phyloP scores from a whole-genome alignment of 1,140 invertebrate genomes.

The Drosophila funebris region DNA sequence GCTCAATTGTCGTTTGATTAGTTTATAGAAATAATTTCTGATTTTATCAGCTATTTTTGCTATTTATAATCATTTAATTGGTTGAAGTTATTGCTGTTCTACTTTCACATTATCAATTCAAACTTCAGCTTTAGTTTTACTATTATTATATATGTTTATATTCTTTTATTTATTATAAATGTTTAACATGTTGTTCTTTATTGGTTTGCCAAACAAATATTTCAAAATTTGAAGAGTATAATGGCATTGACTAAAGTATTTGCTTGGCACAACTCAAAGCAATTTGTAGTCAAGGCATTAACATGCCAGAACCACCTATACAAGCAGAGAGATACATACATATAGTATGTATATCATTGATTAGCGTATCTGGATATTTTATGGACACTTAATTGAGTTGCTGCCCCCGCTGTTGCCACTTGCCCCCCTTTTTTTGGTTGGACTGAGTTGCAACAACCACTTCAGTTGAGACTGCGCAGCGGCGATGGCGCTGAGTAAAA shows the following conservation, averaged over 20 bases:
- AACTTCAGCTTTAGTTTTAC: neutral
- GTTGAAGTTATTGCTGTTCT: slow-evolving; percentile 4
- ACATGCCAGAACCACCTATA: no score
- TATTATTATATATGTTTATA: neutral
- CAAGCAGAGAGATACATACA: neutral
- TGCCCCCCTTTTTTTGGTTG: neutral
- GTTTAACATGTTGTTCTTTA: neutral
- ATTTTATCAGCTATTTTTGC: neutral
- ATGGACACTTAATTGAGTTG: slow-evolving; percentile 81
- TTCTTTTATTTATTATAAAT: slow-evolving; percentile 13
- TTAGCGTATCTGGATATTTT: slow-evolving; percentile 80
- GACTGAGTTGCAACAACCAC: slow-evolving; percentile 38
- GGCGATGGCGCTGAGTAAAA: slow-evolving; percentile 67
- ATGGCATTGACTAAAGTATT: slow-evolving; percentile 22
- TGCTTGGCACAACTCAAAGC: slow-evolving; percentile 17
- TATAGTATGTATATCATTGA: slow-evolving; percentile 66
- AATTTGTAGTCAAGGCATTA: slow-evolving; percentile 13
- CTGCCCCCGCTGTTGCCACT: slow-evolving; percentile 21
- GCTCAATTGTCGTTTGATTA: slow-evolving; percentile 17
- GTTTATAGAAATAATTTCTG: neutral
- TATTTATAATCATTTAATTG: neutral
- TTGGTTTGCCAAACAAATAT: neutral
- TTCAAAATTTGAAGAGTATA: neutral
- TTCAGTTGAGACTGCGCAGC: slow-evolving; percentile 44
- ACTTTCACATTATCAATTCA: neutral